Evolutionary conservation across 2,113 vertebrate species (phyloP).

Genomic region (Dissostichus mawsoni): DNA sequence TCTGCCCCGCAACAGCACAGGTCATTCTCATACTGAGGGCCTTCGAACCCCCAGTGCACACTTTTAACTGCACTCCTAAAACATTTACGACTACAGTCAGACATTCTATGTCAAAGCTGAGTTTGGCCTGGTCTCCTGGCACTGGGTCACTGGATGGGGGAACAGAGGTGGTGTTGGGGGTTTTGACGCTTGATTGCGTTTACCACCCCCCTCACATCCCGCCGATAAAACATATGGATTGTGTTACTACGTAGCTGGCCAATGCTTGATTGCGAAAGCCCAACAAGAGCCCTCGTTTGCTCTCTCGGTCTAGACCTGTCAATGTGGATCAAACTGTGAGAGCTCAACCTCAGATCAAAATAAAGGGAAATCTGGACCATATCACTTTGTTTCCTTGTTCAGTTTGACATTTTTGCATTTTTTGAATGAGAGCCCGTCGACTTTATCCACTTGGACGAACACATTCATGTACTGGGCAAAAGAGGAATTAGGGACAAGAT

Average conservation of each 20-base stretch:
- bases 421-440: constrained; percentile 64
- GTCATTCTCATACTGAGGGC: constrained; percentile 70
- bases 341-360: constrained; percentile 77
- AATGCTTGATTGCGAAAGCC: constrained; percentile 81
- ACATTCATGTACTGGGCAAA: constrained; percentile 65
- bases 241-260: constrained; percentile 77
- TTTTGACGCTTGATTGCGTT: constrained; percentile 81
- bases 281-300: constrained; percentile 72
- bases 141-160: constrained; percentile 70
- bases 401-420: constrained; percentile 62
- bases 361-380: constrained; percentile 76
- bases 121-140: constrained; percentile 68
- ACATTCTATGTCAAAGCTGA: constrained; percentile 73
- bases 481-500: constrained; percentile 76
- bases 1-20: constrained; percentile 66
- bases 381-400: constrained; percentile 68
- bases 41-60: constrained; percentile 59
- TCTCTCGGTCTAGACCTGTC: constrained; percentile 78
- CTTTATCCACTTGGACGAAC: constrained; percentile 71
- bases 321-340: constrained; percentile 79
- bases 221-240: constrained; percentile 83
- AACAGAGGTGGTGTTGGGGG: constrained; percentile 66
- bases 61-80: constrained; percentile 82
- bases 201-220: constrained; percentile 53
- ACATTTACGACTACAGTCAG: constrained; percentile 82